Base-by-base conservation (phyloP, 2,888 invertebrate genomes). In the Thelaira solivaga region DNA sequence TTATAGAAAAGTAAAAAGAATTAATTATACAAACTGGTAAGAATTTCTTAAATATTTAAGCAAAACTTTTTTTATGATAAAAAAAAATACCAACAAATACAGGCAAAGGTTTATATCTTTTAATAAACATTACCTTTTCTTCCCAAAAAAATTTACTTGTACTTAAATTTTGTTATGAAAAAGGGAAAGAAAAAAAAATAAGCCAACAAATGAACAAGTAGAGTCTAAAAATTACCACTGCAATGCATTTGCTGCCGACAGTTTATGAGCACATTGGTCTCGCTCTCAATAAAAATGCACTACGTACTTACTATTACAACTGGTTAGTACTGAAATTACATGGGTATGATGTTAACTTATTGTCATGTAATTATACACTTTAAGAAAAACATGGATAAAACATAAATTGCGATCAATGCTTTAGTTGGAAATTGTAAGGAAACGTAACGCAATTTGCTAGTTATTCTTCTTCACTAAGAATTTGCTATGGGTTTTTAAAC, bases 231-330 rank as follows among this genome's bases (percentile, higher is more conserved):
- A 55, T 59, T 64, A 29, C 62, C 41, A 64, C 73, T 73, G 78
- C 73, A 74, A 31, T 78, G 78, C 78, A 69, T 69, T 78, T 73
- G 55, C 45, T 55, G 68, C 73, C 78, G 78, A 78, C 78, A 74
- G 78, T 78, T 78, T 78, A 78, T 78, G 73, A 64, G 73, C 73
- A 69, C 78, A 78, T 69, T 74, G 73, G 73, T 74, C 68, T 64
- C 13, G 55, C 18, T 51, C 59, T 43, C 59, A 64, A 78, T 78
- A 69, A 74, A 78, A 78, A 73, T 78, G 73, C 78, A 78, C 45
- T 45, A 51, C 29, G 20, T 22, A 7, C 18, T 57, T 29, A 26
- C 18, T 39, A 36, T 36, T 16, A 45, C 20, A 11, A 20, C 11
- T n/a, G 13, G 57, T 13, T 39, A 55, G 20, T 55, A 55, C 36